phyloP scores from a whole-genome alignment of 2,113 vertebrate species.

The Amblyornis subalaris region DNA sequence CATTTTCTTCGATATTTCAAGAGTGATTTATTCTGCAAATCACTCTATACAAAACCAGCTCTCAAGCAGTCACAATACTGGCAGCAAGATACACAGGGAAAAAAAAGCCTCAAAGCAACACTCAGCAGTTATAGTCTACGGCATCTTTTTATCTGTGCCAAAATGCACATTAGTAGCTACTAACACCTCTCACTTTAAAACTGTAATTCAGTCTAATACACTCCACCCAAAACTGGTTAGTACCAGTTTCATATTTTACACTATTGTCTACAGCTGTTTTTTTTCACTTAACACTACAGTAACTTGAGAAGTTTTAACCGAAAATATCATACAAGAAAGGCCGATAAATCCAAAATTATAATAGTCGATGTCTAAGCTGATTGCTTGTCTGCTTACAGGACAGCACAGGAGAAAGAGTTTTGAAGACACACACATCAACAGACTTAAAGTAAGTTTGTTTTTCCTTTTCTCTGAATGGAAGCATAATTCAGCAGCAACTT shows the following conservation, averaged over 20 bases:
- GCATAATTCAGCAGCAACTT: neutral
- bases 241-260: neutral
- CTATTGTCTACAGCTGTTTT: neutral
- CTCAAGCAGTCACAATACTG: neutral
- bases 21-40: neutral
- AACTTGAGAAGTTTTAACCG: neutral
- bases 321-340: neutral
- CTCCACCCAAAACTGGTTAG: neutral
- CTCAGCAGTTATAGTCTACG: neutral
- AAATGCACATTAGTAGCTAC: neutral
- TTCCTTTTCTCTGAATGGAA: neutral
- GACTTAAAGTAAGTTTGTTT: neutral
- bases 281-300: neutral
- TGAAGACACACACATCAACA: neutral
- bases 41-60: neutral
- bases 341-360: neutral
- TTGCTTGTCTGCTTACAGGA: neutral
- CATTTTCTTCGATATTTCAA: neutral
- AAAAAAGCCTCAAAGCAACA: neutral
- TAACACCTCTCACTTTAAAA: neutral
- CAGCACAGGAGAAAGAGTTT: neutral
- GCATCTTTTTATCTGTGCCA: neutral
- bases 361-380: neutral
- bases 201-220: neutral
- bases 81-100: neutral